Base-by-base conservation (phyloP, 2,888 invertebrate genomes). In the Crepidodera aurea region DNA sequence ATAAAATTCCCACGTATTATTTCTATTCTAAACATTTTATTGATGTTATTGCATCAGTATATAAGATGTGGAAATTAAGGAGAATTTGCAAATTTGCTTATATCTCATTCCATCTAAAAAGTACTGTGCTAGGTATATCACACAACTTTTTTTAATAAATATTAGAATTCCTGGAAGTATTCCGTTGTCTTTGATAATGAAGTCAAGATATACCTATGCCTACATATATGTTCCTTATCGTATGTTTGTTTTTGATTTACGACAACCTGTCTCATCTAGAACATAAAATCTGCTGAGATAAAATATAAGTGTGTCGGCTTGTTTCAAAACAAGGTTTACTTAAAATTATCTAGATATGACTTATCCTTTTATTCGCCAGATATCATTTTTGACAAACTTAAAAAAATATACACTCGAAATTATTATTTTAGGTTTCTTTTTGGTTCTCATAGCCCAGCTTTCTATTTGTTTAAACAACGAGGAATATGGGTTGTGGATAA, bases 231-330 rank as follows among this genome's bases (percentile, higher is more conserved):
- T 29, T 60, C 25, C 63, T 71, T 69, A 69, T 71, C 69, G 63
- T 64, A 64, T 70, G 70, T 70, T 71, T 71, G 65, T 70, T 70
- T 62, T 69, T 72, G 71, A 74, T 74, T 73, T 73, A 73, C 69
- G 62, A 68, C 69, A 69, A 69, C 69, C 74, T 72, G 70, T 66
- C 69, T 64, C 71, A 69, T 67, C 67, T 68, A 65, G 62, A 70
- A 79, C 82, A 70, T 83, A 82, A 65, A 81, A 82, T 77, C 70
- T 73, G 69, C 67, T 65, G 68, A 71, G 70, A 71, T 71, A 73
- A 57, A 74, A 71, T 68, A 66, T 66, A 69, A 69, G 69, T 70
- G 65, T 68, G 73, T 70, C 74, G 74, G 74, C 68, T 62, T 65
- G 62, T 71, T 73, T 74, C 66, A 71, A 69, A 71, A 62, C 44